A percentile compares a stretch with the other conserved stretches of the same genome.
Conservation (phyloP, 2,888 invertebrate genomes). For the Cantharis rufa region DNA sequence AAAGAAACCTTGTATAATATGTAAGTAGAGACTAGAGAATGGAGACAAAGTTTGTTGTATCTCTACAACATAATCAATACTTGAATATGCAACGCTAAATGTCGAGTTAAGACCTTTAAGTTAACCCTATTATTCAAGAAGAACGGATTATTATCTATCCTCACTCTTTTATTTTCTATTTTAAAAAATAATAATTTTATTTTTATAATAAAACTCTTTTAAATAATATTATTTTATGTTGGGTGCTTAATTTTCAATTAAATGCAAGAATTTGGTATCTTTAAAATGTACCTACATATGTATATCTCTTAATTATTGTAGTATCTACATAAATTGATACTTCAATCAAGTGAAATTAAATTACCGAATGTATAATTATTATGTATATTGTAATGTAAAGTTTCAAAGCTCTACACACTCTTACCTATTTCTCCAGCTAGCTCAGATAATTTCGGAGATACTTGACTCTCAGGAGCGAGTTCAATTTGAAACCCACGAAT, state of each 20-base stretch:
- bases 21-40: not conserved
- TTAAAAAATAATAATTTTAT: not conserved
- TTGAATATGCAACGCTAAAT: constrained; percentile 21
- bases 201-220: not conserved
- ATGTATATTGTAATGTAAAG: no score
- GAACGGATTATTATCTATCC: constrained; percentile 19
- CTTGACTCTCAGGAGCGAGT: no score
- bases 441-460: no score
- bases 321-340: not conserved
- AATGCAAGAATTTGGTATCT: not conserved
- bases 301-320: no score
- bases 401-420: no score
- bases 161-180: constrained; percentile 12
- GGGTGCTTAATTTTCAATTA: not conserved
- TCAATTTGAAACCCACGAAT: no score
- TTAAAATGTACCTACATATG: no score
- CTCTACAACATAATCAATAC: constrained; percentile 8
- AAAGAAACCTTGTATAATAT: not conserved
- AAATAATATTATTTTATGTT: not conserved
- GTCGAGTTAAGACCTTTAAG: constrained; percentile 24
- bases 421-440: no score
- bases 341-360: not conserved
- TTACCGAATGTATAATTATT: not conserved
- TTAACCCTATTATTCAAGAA: constrained; percentile 12
- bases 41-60: constrained; percentile 4